phyloP scores from a whole-genome alignment of 2,888 invertebrate species.

The Tetragonisca angustula region DNA sequence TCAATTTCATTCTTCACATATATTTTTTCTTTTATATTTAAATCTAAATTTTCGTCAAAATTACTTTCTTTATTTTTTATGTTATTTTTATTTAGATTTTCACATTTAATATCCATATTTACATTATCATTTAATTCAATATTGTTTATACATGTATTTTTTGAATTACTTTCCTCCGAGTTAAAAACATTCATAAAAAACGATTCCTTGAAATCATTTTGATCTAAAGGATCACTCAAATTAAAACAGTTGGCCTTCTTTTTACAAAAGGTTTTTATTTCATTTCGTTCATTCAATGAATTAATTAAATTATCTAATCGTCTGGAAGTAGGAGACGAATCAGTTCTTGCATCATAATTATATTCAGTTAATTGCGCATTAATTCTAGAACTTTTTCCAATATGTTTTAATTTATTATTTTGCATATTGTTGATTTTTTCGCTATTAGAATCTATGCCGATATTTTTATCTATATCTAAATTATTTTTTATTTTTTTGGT shows the following conservation, averaged over 20 bases:
- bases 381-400: constrained; percentile 16
- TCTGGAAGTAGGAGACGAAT: constrained; percentile 64
- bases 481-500: background rate
- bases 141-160: background rate
- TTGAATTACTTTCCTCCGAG: constrained; percentile 44
- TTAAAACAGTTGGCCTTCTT: constrained; percentile 28
- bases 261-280: constrained; percentile 18
- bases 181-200: constrained; percentile 80
- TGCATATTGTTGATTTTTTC: constrained; percentile 5
- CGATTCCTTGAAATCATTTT: constrained; percentile 76
- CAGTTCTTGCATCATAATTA: constrained; percentile 11
- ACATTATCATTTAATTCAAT: constrained; percentile 10
- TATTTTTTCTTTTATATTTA: background rate
- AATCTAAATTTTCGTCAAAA: background rate
- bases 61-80: background rate
- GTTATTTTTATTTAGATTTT: constrained; percentile 3
- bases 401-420: background rate
- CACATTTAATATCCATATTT: background rate
- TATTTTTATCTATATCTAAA: constrained; percentile 1
- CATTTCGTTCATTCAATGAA: constrained; percentile 47
- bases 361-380: constrained; percentile 14
- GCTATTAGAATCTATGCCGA: background rate
- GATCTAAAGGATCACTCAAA: constrained; percentile 48
- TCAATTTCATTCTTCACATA: background rate
- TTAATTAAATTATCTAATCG: constrained; percentile 76